Base-by-base conservation (phyloP, 2,113 vertebrate species). In the Caranx melampygus region DNA sequence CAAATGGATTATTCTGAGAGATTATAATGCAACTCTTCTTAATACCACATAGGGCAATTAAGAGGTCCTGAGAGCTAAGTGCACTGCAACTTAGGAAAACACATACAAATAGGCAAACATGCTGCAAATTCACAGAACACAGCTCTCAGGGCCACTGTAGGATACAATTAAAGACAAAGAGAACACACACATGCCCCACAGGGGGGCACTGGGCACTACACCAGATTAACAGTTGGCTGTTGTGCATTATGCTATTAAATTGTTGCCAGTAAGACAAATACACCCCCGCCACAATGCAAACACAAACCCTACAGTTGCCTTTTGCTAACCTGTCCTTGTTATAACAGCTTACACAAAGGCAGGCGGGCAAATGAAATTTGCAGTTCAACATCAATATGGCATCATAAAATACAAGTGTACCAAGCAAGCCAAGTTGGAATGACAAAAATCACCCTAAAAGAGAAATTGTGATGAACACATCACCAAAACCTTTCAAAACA, bases 401-500 rank as follows among this genome's bases (percentile, higher is more conserved):
- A 37, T 10, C 3, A 45, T 42, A 5, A 73, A 82, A 83, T 40
- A 59, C 12, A 31, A 49, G 13, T 51, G 16, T 59, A 72, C 47
- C 40, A 65, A 69, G 82, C 6, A 51, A 71, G 6, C 14, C 8
- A 68, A 21, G 13, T 45, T 57, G 40, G 20, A 34, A 37, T 71
- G 79, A 70, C 20, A 84, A 78, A 79, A 79, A 75, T 64, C 37
- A 44, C 33, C 55, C 4, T n/a, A 15, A 83, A 81, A 79, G 35
- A 78, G 14, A 75, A 82, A 74, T 49, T 35, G 67, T 51, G 71
- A 82, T 69, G 69, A 90, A 82, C 10, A 73, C 34, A 47, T 84
- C 37, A 42, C 49, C 11, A 35, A 81, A 78, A 78, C 64, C 59
- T 81, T 80, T 89, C 49, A 82, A 84, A 91, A 82, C 54, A 64